phyloP scores from a whole-genome alignment of 2,888 invertebrate species.

The Lottia scabra region DNA sequence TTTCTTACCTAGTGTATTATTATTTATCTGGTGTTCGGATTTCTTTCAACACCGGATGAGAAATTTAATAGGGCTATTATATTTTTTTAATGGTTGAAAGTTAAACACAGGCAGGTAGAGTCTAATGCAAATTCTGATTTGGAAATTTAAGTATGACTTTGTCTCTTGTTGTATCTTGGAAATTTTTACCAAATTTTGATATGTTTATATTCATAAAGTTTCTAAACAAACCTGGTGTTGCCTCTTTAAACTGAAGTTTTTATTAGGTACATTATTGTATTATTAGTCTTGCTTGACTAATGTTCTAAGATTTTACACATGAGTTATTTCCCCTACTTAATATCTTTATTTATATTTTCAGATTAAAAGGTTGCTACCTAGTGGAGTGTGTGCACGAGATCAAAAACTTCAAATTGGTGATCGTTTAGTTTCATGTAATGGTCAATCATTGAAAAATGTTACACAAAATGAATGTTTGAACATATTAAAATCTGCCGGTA shows the following conservation, averaged over 20 bases:
- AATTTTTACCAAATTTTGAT: too few species aligned
- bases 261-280: too few species aligned
- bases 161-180: too few species aligned
- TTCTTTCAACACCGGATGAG: too few species aligned
- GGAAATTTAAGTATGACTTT: not conserved
- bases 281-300: too few species aligned
- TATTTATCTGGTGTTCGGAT: too few species aligned
- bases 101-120: too few species aligned
- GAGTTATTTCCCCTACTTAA: not conserved
- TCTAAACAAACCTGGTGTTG: not conserved
- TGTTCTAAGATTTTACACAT: too few species aligned
- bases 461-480: constrained; percentile 89
- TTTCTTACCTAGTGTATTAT: too few species aligned
- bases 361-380: constrained; percentile 57
- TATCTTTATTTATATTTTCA: constrained; percentile 38
- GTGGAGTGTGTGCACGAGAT: constrained; percentile 74
- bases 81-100: too few species aligned
- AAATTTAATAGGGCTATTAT: too few species aligned
- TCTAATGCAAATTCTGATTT: not conserved
- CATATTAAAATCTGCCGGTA: constrained; percentile 86
- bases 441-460: constrained; percentile 80
- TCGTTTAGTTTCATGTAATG: constrained; percentile 90
- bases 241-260: too few species aligned
- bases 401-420: constrained; percentile 86
- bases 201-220: not conserved